A percentile compares a stretch with the other conserved stretches of the same genome.
Evolutionary conservation across 2,888 invertebrate genomes (phyloP).

Genomic region (Bombylius major): DNA sequence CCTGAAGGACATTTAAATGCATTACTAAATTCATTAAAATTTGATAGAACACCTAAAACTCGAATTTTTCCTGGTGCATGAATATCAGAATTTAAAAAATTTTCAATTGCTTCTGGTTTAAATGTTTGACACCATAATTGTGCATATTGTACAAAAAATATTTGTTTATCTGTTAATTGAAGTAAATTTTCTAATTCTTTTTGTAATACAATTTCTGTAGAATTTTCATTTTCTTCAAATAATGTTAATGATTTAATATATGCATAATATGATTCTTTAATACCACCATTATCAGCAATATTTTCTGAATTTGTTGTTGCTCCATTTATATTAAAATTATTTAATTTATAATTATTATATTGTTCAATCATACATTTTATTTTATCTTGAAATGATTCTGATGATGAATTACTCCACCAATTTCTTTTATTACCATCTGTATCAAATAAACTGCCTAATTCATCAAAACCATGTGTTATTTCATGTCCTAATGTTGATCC

Average conservation of each 20-base stretch:
- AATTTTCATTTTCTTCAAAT: slow-evolving; percentile 4
- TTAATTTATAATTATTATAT: slow-evolving; percentile 15
- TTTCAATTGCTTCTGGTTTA: slow-evolving; percentile 14
- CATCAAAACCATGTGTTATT: slow-evolving; percentile 18
- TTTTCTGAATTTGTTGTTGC: slow-evolving; percentile 13
- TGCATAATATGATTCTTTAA: slow-evolving; percentile 16
- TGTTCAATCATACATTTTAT: slow-evolving; percentile 17
- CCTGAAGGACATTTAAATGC: slow-evolving; percentile 14
- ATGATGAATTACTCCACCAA: slow-evolving; percentile 17
- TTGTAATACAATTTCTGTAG: slow-evolving; percentile 1
- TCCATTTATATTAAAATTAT: slow-evolving; percentile 14
- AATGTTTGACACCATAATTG: slow-evolving; percentile 18
- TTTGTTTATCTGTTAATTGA: slow-evolving; percentile 14
- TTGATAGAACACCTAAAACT: slow-evolving; percentile 15
- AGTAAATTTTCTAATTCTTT: slow-evolving; percentile 15
- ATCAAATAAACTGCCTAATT: slow-evolving; percentile 9
- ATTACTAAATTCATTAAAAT: slow-evolving; percentile 14
- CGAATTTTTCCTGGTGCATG: slow-evolving; percentile 17
- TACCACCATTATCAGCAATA: slow-evolving; percentile 19
- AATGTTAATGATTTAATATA: slow-evolving; percentile 14
- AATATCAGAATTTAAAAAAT: slow-evolving; percentile 12
- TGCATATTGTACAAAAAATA: slow-evolving; percentile 18
- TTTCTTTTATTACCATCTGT: slow-evolving; percentile 10
- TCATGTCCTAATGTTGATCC: slow-evolving; percentile 18
- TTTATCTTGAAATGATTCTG: slow-evolving; percentile 10